Percentiles rank a stretch among this genome's conserved stretches.
Conservation (phyloP, 2,797 vertebrate species). For the Mus caroli region DNA sequence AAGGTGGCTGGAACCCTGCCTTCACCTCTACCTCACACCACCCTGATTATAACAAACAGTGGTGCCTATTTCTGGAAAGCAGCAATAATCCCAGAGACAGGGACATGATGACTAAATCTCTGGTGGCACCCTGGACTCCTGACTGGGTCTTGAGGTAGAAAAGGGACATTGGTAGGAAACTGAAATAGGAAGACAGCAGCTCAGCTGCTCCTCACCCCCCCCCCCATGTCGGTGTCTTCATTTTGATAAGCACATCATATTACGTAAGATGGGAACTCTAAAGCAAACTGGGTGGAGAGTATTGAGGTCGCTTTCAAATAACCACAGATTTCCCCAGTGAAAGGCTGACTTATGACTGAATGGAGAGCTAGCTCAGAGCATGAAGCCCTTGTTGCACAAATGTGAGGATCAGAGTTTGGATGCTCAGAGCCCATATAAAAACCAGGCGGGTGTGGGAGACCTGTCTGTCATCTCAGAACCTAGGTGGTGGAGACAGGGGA, state of each 20-base stretch:
- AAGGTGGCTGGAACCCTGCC: background rate
- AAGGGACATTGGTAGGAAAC: background rate
- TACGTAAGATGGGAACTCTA: background rate
- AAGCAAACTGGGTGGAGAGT: background rate
- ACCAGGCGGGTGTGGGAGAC: too few species aligned
- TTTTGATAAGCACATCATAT: slow-evolving; percentile 2
- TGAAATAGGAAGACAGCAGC: background rate
- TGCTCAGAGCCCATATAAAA: background rate
- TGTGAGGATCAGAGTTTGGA: background rate
- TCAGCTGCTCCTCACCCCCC: background rate
- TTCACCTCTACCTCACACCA: background rate
- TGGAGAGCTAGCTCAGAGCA: background rate
- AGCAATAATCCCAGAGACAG: background rate
- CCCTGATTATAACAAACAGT: background rate
- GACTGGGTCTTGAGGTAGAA: background rate
- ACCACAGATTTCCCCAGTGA: slow-evolving; percentile 42
- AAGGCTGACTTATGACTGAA: slow-evolving; percentile 19
- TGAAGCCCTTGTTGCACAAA: background rate
- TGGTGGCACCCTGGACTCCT: background rate
- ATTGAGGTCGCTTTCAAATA: background rate
- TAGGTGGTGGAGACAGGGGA: background rate
- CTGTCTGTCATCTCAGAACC: background rate
- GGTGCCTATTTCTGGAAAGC: background rate
- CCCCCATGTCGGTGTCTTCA: background rate
- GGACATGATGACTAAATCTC: background rate